These are phyloP conservation scores for Helobdella robusta DNA, from an alignment of 2,888 invertebrate species.

Conservation along the genomic window DNA sequence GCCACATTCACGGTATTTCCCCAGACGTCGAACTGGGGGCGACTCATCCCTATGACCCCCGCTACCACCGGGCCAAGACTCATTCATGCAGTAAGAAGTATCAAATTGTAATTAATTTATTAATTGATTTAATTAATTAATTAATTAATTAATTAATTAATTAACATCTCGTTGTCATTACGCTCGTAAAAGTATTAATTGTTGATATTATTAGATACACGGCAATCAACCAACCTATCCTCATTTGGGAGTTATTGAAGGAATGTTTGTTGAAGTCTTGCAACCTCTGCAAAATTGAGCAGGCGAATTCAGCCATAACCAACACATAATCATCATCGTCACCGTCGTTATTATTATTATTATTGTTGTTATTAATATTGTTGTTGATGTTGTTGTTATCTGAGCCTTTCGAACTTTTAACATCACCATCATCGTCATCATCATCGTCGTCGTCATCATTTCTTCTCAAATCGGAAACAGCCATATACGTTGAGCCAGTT, in stretches of 20 bases:
- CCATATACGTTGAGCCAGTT: slow-evolving; percentile 90
- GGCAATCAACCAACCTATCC: slow-evolving; percentile 70
- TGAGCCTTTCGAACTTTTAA: too few relatives aligned
- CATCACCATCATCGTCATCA: too few relatives aligned
- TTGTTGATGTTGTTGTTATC: too few relatives aligned
- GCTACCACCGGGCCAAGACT: slow-evolving; percentile 92
- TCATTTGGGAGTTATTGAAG: slow-evolving; percentile 83
- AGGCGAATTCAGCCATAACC: slow-evolving; percentile 83
- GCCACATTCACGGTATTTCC: slow-evolving; percentile 86
- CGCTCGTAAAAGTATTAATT: too few relatives aligned
- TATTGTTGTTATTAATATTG: too few relatives aligned
- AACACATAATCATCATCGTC: slow-evolving; percentile 34
- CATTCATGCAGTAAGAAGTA: slow-evolving; percentile 60
- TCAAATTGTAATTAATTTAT: too few relatives aligned
- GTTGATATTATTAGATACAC: too few relatives aligned
- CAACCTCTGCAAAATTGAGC: slow-evolving; percentile 73
- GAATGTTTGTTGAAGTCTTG: slow-evolving; percentile 86
- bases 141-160: too few relatives aligned
- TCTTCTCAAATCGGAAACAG: slow-evolving; percentile 77
- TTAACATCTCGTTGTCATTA: too few relatives aligned
- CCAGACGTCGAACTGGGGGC: slow-evolving; percentile 81
- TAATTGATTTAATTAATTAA: too few relatives aligned
- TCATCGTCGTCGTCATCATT: slow-evolving; percentile 44
- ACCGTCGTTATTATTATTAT: too few relatives aligned
- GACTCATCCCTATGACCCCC: slow-evolving; percentile 79